These are phyloP conservation scores for Argyrosomus regius DNA, from an alignment of 2,797 vertebrate genomes.

Conservation along the genomic window DNA sequence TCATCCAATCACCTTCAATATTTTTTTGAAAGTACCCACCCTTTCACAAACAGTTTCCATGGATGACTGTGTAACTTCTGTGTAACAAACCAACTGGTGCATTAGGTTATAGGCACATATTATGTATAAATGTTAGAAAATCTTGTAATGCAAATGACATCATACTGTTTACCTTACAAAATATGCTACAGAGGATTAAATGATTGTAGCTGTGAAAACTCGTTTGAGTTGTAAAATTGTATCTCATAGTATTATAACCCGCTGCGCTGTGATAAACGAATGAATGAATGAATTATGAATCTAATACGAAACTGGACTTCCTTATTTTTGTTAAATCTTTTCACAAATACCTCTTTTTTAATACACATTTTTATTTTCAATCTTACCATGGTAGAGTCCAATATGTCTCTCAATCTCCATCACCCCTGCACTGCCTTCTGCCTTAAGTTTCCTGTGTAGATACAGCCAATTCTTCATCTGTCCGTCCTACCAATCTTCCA, in stretches of 20 bases:
- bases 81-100: too few relatives aligned
- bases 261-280: background rate
- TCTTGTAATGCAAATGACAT: background rate
- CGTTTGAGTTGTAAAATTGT: background rate
- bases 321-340: constrained; percentile 22
- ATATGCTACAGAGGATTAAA: background rate
- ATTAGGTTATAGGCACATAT: too few relatives aligned
- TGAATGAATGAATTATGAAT: background rate
- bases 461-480: constrained; percentile 41
- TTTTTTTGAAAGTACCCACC: too few relatives aligned
- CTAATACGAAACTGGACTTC: background rate
- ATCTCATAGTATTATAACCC: background rate
- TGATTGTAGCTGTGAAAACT: background rate
- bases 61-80: too few relatives aligned
- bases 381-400: constrained; percentile 17
- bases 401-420: constrained; percentile 37
- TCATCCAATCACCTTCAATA: too few relatives aligned
- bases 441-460: constrained; percentile 23
- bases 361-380: constrained; percentile 13
- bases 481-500: constrained; percentile 17
- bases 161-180: background rate
- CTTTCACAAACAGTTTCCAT: too few relatives aligned
- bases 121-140: background rate
- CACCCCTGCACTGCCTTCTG: constrained; percentile 1
- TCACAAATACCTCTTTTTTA: background rate